Conservation (phyloP, 2,888 invertebrate species). For the Bursaphelenchus okinawaensis region DNA sequence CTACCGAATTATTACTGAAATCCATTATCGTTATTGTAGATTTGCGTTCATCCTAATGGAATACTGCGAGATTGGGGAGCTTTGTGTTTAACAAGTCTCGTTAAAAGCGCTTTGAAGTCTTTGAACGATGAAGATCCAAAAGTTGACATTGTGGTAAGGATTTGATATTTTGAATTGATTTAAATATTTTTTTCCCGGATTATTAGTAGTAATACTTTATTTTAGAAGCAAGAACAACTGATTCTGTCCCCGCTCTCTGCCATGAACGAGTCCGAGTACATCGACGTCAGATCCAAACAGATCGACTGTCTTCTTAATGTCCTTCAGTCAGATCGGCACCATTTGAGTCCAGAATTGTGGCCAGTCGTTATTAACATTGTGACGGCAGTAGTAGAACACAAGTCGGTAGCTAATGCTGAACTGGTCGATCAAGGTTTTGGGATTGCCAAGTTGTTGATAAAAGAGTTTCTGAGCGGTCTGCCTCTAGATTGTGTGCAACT, state of each 20-base stretch:
- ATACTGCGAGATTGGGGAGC: slow-evolving; percentile 90
- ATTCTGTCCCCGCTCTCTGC: slow-evolving; percentile 84
- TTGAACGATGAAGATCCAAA: not conserved
- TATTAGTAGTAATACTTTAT: too few relatives aligned
- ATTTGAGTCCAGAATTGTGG: slow-evolving; percentile 81
- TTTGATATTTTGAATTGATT: slow-evolving; percentile 9
- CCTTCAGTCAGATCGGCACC: slow-evolving; percentile 85
- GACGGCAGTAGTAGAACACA: slow-evolving; percentile 13
- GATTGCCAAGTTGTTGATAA: slow-evolving; percentile 58
- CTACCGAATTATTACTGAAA: not conserved
- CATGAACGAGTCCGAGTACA: slow-evolving; percentile 79
- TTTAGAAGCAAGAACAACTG: slow-evolving; percentile 74
- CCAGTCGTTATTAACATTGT: slow-evolving; percentile 64
- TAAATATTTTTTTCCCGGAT: too few relatives aligned
- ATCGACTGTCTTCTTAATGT: slow-evolving; percentile 87
- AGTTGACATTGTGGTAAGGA: not conserved
- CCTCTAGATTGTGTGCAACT: slow-evolving; percentile 75
- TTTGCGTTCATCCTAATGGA: slow-evolving; percentile 52
- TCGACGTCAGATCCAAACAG: slow-evolving; percentile 88
- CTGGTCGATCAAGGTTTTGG: slow-evolving; percentile 26
- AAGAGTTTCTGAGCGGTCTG: slow-evolving; percentile 85
- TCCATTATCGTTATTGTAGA: too few relatives aligned
- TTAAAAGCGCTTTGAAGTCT: slow-evolving; percentile 58
- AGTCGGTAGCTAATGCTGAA: slow-evolving; percentile 10
- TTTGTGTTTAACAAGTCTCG: slow-evolving; percentile 86